Percentiles rank a stretch among this genome's conserved stretches.
Evolutionary conservation across 1,140 invertebrate species (phyloP).

Genomic region (Bactericera cockerelli): DNA sequence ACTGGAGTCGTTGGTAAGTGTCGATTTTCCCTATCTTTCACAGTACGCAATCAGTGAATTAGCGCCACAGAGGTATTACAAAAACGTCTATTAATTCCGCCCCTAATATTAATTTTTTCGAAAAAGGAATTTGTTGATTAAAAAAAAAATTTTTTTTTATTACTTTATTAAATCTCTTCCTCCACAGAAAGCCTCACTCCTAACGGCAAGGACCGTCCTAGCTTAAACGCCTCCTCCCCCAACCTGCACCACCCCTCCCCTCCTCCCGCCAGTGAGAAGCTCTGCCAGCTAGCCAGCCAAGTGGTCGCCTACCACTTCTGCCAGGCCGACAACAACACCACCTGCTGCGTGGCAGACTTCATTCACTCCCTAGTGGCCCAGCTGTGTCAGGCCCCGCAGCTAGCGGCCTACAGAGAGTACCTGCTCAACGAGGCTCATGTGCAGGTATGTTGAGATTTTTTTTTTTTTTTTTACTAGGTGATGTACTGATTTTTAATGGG

Average conservation of each 20-base stretch:
- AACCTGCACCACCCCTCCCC: slow-evolving; percentile 29
- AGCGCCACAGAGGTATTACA: too few species aligned
- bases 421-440: slow-evolving; percentile 64
- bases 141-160: too few species aligned
- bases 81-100: too few species aligned
- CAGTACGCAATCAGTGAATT: too few species aligned
- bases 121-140: too few species aligned
- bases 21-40: too few species aligned
- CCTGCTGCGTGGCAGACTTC: slow-evolving; percentile 84
- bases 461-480: too few species aligned
- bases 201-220: slow-evolving; percentile 27
- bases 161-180: too few species aligned
- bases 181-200: slow-evolving; percentile 23
- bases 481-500: too few species aligned
- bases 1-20: too few species aligned
- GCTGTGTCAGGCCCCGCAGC: slow-evolving; percentile 67
- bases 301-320: slow-evolving; percentile 92
- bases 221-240: slow-evolving; percentile 22
- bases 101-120: too few species aligned
- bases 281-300: slow-evolving; percentile 53
- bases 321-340: slow-evolving; percentile 79
- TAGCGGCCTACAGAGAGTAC: slow-evolving; percentile 71
- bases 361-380: slow-evolving; percentile 86
- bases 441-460: slow-evolving; percentile 33
- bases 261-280: slow-evolving; percentile 32